Evolutionary conservation across 1,140 invertebrate genomes (phyloP).

Genomic region (Meloidogyne hapla): DNA sequence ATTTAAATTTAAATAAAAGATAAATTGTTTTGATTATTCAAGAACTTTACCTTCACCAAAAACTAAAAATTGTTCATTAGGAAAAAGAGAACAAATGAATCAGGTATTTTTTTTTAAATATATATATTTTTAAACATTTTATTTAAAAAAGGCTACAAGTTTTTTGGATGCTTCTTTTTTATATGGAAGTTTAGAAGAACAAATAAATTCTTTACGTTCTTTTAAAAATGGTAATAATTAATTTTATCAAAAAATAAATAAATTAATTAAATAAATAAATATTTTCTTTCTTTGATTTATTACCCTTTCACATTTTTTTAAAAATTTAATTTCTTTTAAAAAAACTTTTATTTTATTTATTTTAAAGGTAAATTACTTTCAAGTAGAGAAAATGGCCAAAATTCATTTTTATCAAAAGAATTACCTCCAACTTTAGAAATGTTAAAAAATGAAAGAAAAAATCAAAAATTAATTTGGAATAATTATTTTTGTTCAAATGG

Average conservation of each 20-base stretch:
- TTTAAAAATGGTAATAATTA: slow-evolving; percentile 66
- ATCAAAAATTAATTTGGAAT: slow-evolving; percentile 11
- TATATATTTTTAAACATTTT: neutral
- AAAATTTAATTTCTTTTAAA: too few relatives aligned
- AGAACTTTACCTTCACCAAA: slow-evolving; percentile 53
- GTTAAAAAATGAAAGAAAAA: slow-evolving; percentile 30
- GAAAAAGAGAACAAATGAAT: slow-evolving; percentile 86
- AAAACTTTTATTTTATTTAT: too few relatives aligned
- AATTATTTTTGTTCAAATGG: slow-evolving; percentile 22
- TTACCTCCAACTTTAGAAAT: slow-evolving; percentile 34
- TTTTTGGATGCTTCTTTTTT: slow-evolving; percentile 82
- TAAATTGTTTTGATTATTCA: slow-evolving; percentile 48
- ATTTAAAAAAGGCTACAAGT: slow-evolving; percentile 71
- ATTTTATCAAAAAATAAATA: too few relatives aligned
- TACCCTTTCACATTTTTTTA: too few relatives aligned
- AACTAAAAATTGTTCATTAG: slow-evolving; percentile 64
- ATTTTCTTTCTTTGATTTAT: too few relatives aligned
- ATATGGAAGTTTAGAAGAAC: slow-evolving; percentile 75
- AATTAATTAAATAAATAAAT: neutral
- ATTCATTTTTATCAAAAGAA: slow-evolving; percentile 22
- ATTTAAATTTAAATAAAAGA: neutral
- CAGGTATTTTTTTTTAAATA: slow-evolving; percentile 68
- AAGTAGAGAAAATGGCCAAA: slow-evolving; percentile 18
- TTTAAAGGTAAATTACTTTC: slow-evolving; percentile 23
- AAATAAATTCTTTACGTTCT: slow-evolving; percentile 67